A percentile compares a stretch with the other conserved stretches of the same genome.
These are phyloP conservation scores for Bostrychus sinensis DNA, from an alignment of 2,113 vertebrate genomes.

Conservation along the genomic window DNA sequence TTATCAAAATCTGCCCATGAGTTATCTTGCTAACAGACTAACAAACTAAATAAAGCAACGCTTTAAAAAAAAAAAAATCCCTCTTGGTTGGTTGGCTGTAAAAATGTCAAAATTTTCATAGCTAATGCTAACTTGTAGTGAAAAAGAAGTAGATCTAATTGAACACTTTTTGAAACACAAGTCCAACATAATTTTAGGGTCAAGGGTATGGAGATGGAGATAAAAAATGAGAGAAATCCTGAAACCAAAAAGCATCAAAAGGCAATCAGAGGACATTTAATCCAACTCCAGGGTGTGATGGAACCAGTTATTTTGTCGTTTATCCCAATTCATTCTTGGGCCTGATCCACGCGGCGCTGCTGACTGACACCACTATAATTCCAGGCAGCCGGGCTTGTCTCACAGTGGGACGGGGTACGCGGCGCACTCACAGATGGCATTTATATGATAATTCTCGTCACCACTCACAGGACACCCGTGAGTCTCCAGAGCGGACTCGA, in stretches of 20 bases:
- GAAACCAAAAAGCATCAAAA: constrained; percentile 24
- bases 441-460: constrained; percentile 76
- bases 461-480: constrained; percentile 62
- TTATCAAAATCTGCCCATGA: no score
- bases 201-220: constrained; percentile 7
- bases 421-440: constrained; percentile 69
- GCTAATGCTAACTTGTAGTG: no score
- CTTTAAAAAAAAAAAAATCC: no score
- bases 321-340: constrained; percentile 20
- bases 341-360: constrained; percentile 34
- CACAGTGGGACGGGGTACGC: constrained; percentile 52
- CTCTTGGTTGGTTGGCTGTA: no score
- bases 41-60: no score
- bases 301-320: constrained; percentile 55
- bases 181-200: no score
- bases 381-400: constrained; percentile 63
- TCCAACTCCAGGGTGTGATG: constrained; percentile 40
- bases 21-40: no score
- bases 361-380: constrained; percentile 67
- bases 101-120: no score
- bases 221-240: constrained; percentile 23
- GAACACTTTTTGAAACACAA: no score
- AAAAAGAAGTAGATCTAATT: no score
- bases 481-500: constrained; percentile 65
- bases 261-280: constrained; percentile 41